Base-by-base conservation (phyloP, 2,888 invertebrate genomes). In the Chrysolina haemoptera region DNA sequence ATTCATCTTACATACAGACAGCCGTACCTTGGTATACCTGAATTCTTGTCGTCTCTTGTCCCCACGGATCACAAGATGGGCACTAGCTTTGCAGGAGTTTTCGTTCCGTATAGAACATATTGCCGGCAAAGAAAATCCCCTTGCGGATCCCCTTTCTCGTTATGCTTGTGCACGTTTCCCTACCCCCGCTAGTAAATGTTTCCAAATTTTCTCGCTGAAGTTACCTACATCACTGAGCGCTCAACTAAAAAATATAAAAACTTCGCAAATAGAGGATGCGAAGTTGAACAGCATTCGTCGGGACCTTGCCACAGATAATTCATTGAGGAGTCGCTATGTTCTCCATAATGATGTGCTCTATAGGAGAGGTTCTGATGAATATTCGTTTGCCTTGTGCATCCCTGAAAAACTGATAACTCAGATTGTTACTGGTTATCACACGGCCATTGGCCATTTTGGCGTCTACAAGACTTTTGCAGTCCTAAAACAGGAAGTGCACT, bases 11-110 rank as follows among this genome's bases (percentile, higher is more conserved):
- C n/a, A 14, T 46, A 12, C 12, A 12, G 62, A 62, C 27, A 22
- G 62, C 14, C 22, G 35, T 22, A 22, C 62, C 20, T 22, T 62
- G 14, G 14, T 22, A 22, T 62, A 62, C 12, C 10, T 27, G 11
- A 62, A 62, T 62, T 22, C 62, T 12, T 22, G 62, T 14, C 14
- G 62, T 22, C 62, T 62, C 10, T 22, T 62, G 62, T 27, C 27
- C 2, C 62, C 62, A 62, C 20, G 62, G 10, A 62, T 62, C 20
- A 62, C 62, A 12, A 62, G 62, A 62, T 62, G 62, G 62, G 62
- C 62, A 22, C 62, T 62, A 27, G 22, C 20, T 22, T 14, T 62
- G 8, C 62, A 22, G 27, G 62, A 62, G 27, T 62, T 22, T 14
- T 11, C 14, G 9, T 62, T 62, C 6, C 20, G 10, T 22, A n/a